phyloP scores from a whole-genome alignment of 2,888 invertebrate genomes.

The Caenorhabditis drosophilae region DNA sequence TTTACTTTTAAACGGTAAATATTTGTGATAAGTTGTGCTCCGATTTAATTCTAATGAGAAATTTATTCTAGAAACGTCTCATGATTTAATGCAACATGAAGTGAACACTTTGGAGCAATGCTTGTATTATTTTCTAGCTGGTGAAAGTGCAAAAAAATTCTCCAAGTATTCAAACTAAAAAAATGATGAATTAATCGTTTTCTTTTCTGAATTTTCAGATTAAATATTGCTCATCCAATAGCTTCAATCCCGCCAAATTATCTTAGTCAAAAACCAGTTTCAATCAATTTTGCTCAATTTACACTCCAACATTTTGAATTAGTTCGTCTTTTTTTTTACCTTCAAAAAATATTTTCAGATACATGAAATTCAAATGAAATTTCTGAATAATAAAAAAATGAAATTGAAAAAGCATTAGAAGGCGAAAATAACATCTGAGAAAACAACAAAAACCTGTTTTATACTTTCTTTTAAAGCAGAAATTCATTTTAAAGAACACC shows the following conservation, averaged over 20 bases:
- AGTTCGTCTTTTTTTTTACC: slow-evolving; percentile 32
- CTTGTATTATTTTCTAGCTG: slow-evolving; percentile 66
- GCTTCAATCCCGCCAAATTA: slow-evolving; percentile 67
- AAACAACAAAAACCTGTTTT: no score
- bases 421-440: not conserved
- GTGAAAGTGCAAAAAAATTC: slow-evolving; percentile 54
- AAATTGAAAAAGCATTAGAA: not conserved
- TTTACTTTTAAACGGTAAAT: slow-evolving; percentile 45
- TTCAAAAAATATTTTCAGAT: not conserved
- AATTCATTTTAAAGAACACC: no score
- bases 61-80: slow-evolving; percentile 18
- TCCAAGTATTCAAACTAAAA: slow-evolving; percentile 11
- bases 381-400: not conserved
- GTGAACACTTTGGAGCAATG: slow-evolving; percentile 66
- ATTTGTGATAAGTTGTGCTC: no score
- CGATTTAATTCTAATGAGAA: not conserved
- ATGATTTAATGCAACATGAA: slow-evolving; percentile 55
- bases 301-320: slow-evolving; percentile 68
- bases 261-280: slow-evolving; percentile 50
- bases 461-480: no score
- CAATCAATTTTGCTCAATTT: slow-evolving; percentile 60
- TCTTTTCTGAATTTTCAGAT: slow-evolving; percentile 16
- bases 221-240: slow-evolving; percentile 62
- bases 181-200: not conserved
- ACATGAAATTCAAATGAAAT: no score